Percentiles rank a stretch among this genome's conserved stretches.
Conservation (phyloP, 2,113 vertebrate genomes). For the Ploceus nigricollis region DNA sequence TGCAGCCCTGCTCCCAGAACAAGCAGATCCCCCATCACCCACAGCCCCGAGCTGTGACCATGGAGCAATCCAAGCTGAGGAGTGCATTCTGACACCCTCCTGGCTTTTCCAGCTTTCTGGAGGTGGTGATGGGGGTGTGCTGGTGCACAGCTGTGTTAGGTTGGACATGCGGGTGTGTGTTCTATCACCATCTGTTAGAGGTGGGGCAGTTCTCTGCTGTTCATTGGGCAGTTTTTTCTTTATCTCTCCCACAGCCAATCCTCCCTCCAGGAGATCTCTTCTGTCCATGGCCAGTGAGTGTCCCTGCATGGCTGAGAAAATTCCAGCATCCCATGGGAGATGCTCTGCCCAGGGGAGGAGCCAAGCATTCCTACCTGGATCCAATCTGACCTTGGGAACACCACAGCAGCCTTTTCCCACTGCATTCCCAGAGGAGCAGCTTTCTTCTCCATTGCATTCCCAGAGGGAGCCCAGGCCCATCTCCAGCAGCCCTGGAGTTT, state of each 20-base stretch:
- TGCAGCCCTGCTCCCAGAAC: rapidly evolving
- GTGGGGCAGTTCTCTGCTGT: neutral
- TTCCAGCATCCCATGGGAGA: too few relatives aligned
- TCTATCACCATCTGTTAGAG: neutral
- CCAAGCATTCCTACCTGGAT: too few relatives aligned
- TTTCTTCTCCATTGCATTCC: too few relatives aligned
- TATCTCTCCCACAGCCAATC: neutral
- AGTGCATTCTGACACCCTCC: neutral
- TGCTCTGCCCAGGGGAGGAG: too few relatives aligned
- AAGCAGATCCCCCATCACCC: neutral
- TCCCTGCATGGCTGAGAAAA: too few relatives aligned
- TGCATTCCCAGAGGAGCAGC: too few relatives aligned
- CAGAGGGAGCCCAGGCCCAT: too few relatives aligned
- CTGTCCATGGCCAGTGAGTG: neutral
- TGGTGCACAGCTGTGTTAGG: neutral
- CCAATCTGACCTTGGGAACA: too few relatives aligned
- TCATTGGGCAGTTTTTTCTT: neutral
- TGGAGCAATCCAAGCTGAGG: neutral
- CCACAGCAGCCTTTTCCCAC: too few relatives aligned
- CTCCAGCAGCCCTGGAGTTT: too few relatives aligned
- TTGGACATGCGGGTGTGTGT: neutral
- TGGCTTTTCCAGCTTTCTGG: neutral
- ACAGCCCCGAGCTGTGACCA: rapidly evolving
- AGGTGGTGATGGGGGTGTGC: neutral
- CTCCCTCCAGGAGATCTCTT: neutral